Conservation (phyloP, 2,113 vertebrate species). For the Hipposideros armiger region DNA sequence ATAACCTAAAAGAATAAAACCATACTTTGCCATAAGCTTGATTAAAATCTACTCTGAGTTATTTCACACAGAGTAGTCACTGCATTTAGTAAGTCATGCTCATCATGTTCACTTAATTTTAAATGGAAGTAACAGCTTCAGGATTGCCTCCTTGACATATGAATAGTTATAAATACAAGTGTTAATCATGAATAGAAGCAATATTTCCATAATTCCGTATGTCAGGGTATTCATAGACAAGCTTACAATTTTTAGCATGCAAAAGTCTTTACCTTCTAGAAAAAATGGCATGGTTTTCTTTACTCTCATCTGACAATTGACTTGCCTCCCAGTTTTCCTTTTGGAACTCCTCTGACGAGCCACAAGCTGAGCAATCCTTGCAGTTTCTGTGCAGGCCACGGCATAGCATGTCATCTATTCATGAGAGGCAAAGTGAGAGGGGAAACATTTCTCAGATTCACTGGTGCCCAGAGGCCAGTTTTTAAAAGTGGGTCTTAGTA, state of each 20-base stretch:
- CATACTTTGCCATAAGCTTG: background rate
- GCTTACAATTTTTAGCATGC: background rate
- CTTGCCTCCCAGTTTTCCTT: constrained; percentile 90
- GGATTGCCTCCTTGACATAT: background rate
- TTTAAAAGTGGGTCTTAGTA: background rate
- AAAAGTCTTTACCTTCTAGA: constrained; percentile 88
- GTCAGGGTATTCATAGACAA: background rate
- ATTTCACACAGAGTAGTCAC: background rate
- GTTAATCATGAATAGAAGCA: constrained; percentile 37
- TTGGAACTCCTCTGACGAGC: constrained; percentile 92
- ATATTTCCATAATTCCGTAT: background rate
- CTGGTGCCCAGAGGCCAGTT: background rate
- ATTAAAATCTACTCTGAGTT: background rate
- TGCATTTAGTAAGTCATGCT: background rate
- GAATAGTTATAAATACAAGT: background rate
- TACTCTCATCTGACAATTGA: constrained; percentile 94
- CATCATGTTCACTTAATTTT: constrained; percentile 18
- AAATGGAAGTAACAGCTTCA: constrained; percentile 38
- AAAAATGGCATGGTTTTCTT: constrained; percentile 90
- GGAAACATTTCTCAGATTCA: constrained; percentile 45
- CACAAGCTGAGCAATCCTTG: constrained; percentile 93
- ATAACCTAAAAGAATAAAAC: constrained; percentile 10
- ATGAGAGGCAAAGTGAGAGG: background rate
- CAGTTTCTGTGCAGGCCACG: constrained; percentile 90
- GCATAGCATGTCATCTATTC: constrained; percentile 92